phyloP scores from a whole-genome alignment of 2,113 vertebrate genomes.

The Dermatemys mawii region DNA sequence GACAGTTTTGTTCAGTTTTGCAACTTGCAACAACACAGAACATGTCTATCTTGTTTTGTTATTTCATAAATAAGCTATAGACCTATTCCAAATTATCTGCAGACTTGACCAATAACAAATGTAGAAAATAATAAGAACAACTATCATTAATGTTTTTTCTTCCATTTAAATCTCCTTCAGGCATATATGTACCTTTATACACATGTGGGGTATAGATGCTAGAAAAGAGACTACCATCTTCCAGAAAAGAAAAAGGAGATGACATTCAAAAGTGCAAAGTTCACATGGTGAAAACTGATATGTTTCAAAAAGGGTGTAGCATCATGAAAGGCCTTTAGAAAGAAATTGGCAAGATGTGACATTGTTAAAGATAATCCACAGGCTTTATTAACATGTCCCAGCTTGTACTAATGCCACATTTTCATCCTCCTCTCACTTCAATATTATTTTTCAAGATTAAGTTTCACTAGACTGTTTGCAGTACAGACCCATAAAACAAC shows the following conservation, averaged over 20 bases:
- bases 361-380: neutral
- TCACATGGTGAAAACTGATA: neutral
- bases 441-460: neutral
- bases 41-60: neutral
- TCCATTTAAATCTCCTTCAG: neutral
- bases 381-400: neutral
- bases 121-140: neutral
- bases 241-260: neutral
- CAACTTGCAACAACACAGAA: neutral
- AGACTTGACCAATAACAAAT: neutral
- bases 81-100: neutral
- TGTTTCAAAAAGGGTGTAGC: neutral
- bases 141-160: neutral
- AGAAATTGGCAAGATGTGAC: neutral
- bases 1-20: neutral
- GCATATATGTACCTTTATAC: neutral
- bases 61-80: neutral
- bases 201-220: neutral
- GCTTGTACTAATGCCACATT: neutral
- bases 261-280: neutral
- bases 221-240: neutral
- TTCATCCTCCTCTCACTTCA: neutral
- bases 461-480: neutral
- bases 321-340: neutral
- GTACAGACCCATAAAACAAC: neutral